Conservation (phyloP, 2,797 vertebrate species). For the Rallus crepitans region DNA sequence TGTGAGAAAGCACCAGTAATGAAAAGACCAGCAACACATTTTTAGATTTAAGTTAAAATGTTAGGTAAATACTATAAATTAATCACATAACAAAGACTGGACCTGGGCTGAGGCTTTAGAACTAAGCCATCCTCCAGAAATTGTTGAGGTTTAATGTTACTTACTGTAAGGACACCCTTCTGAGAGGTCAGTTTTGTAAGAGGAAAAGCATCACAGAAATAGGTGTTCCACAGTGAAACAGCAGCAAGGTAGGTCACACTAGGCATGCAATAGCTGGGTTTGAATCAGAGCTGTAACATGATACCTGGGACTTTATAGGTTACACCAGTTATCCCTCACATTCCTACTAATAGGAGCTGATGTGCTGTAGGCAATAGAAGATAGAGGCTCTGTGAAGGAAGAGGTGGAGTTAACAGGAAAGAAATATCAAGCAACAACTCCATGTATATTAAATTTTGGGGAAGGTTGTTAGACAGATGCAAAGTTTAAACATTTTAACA, state of each 20-base stretch:
- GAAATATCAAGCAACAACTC: conserved; percentile 40
- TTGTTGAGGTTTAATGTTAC: not conserved
- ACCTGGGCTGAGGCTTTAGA: not conserved
- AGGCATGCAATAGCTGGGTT: not conserved
- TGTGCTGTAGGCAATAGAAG: conserved; percentile 34
- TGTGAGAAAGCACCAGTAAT: not conserved
- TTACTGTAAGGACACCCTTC: not conserved
- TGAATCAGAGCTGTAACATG: not conserved
- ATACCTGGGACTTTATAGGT: not conserved
- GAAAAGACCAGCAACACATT: not conserved
- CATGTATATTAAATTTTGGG: conserved; percentile 50
- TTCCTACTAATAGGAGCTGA: not conserved
- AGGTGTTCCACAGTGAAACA: not conserved
- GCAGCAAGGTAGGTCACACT: not conserved
- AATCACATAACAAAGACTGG: not conserved
- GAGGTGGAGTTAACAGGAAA: conserved; percentile 55
- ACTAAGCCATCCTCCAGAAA: not conserved
- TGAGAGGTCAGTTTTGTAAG: not conserved
- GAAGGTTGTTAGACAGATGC: conserved; percentile 67
- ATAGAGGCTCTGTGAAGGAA: not conserved
- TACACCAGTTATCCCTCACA: not conserved
- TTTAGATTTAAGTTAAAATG: not conserved
- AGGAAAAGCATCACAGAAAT: not conserved
- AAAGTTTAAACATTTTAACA: conserved; percentile 86
- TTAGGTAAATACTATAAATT: not conserved